Evolutionary conservation across 2,888 invertebrate genomes (phyloP), one percentile per base, ranked within the genome.

Genomic region (Drosophila monieri): DNA sequence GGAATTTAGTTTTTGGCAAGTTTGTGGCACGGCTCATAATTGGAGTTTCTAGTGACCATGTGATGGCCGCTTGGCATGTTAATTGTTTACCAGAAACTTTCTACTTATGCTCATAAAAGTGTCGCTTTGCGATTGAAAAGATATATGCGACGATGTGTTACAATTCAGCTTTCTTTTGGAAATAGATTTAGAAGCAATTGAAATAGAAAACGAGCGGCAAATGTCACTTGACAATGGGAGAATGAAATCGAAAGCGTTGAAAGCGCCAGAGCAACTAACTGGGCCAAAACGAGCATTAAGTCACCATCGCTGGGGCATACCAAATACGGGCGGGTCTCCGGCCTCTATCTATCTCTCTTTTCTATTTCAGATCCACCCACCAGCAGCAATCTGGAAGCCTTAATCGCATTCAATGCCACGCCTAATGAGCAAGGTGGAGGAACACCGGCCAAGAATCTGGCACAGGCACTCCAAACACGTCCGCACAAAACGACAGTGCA

Each of bases 151-250:
- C 64, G 64, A 60, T 67, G 77, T 73, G 80, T 66, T 56, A 78
- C 78, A 78, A 78, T 79, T 78, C 56, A 79, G 84, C 84, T 83
- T 83, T 83, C 81, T 83, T 83, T 83, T 72, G 56, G 67, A 44
- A 66, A 69, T 55, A 84, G 84, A 84, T 84, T 80, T 84, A 81
- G 83, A 84, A 85, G 83, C 85, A 84, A 84, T 83, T 81, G 85
- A 85, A 85, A 84, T 80, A 80, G 83, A 85, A 85, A 85, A 81
- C 84, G 66, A 74, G 44, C 32, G 9, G 25, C 54, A 15, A 51
- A 47, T 46, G 66, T 59, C 76, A 65, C 70, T 52, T 65, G 64
- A 37, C 74, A 49, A 56, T 43, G 52, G 76, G 66, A 76, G 80
- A 85, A 85, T 81, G 88, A 85, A 85, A 85, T 88, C 88, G 85